Base-by-base conservation (phyloP, 1,140 invertebrate genomes). In the Drosophila rufa region DNA sequence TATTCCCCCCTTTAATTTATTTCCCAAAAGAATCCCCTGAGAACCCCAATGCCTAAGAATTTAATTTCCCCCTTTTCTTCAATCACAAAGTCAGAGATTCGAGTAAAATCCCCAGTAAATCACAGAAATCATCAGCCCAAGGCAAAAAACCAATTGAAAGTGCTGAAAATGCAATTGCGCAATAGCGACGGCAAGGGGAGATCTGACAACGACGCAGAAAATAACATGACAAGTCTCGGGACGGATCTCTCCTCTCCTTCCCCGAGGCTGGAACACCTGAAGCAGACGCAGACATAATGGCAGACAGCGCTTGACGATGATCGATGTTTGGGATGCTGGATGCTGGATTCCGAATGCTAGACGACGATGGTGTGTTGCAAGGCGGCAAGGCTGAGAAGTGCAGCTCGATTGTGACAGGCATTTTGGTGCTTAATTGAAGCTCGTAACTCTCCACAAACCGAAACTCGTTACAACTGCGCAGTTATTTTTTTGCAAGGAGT, bases 401-500 rank as follows among this genome's bases (percentile, higher is more conserved):
- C 33, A 30, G 42, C 9, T n/a, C 33, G 9, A 50, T 33, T 84
- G 75, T 73, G 75, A 75, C 60, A 57, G 53, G 36, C 48, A 64
- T 36, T 33, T 74, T 57, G 43, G 19, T 38, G 40, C 45, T 77
- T 73, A 71, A 76, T 79, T 79, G 60, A 69, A 81, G 86, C 62
- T 58, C 51, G 30, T 40, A 38, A 40, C 59, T 61, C 53, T 58
- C 48, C 42, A 80, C 9, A 53, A 78, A 81, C 78, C 66, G 3
- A 57, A 78, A 86, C 82, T 57, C 69, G 79, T 87, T 74, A 71
- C 73, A 70, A 74, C 74, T 87, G 80, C 83, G 83, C 77, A 87
- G 80, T 83, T 70, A 68, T 55, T 77, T 15, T 22, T 55, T 65
- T 30, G 47, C 25, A 50, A 46, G 30, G 2, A 43, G 46, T 59